phyloP scores from a whole-genome alignment of 30 jellyfish, hydroid and myxozoan genomes.

The Pelagia noctiluca region DNA sequence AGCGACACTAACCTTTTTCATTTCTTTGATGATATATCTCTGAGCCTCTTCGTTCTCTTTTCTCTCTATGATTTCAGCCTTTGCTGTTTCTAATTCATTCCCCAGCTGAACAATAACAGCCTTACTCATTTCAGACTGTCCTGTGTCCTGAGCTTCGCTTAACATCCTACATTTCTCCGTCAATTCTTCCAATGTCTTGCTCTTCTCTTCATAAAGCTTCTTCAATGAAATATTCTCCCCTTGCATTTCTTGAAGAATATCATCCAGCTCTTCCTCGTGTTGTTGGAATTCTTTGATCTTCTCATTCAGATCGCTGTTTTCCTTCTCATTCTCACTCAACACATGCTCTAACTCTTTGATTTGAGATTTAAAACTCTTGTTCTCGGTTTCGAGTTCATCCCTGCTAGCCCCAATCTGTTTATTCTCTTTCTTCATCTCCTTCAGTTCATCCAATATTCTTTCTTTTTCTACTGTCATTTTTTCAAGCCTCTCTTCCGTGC shows the following conservation, averaged over 20 bases:
- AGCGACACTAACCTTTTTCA: slow-evolving; percentile 49
- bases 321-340: slow-evolving; percentile 10
- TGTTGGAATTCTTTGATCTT: slow-evolving; percentile 12
- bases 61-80: slow-evolving; percentile 38
- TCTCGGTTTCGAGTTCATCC: slow-evolving; percentile 34
- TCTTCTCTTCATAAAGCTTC: slow-evolving; percentile 53
- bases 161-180: slow-evolving; percentile 16
- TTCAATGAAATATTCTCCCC: slow-evolving; percentile 55
- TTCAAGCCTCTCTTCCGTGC: slow-evolving; percentile 18
- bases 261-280: slow-evolving; percentile 56
- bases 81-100: slow-evolving; percentile 29
- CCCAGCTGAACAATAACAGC: slow-evolving; percentile 27
- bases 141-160: slow-evolving; percentile 23
- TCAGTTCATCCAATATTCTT: slow-evolving; percentile 1
- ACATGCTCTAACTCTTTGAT: not conserved
- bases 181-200: slow-evolving; percentile 19
- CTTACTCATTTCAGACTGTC: slow-evolving; percentile 12
- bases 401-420: not conserved
- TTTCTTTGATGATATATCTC: slow-evolving; percentile 47
- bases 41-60: slow-evolving; percentile 41
- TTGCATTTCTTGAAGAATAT: slow-evolving; percentile 43
- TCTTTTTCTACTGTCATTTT: slow-evolving; percentile 3
- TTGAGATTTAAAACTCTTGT: not conserved
- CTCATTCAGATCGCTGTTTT: not conserved
- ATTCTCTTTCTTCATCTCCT: not conserved